Evolutionary conservation across 2,888 invertebrate genomes (phyloP).

Genomic region (Hirtodrosophila duncani): DNA sequence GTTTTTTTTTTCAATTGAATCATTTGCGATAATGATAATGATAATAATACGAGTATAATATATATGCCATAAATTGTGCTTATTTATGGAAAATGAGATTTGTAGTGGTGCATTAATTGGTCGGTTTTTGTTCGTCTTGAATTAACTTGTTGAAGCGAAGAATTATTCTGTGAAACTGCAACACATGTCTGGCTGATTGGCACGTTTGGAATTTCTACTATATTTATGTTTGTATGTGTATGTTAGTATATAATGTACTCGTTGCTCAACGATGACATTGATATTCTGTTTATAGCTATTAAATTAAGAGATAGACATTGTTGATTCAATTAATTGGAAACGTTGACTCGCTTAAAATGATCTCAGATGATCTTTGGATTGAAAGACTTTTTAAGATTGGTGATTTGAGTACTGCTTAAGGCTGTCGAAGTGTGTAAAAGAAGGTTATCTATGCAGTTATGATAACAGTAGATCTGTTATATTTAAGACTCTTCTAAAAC

Average conservation of each 20-base stretch:
- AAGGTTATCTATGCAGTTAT: too few relatives aligned
- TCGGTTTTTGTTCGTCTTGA: constrained; percentile 8
- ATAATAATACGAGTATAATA: constrained; percentile 44
- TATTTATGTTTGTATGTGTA: constrained; percentile 4
- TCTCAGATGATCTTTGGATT: constrained; percentile 21
- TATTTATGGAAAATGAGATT: constrained; percentile 57
- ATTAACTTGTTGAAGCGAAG: too few relatives aligned
- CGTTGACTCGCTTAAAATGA: constrained; percentile 25
- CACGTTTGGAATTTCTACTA: constrained; percentile 46
- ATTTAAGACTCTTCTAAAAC: too few relatives aligned
- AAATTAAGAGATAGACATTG: neutral
- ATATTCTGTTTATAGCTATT: constrained; percentile 23
- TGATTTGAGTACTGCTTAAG: too few relatives aligned
- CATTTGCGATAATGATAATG: constrained; percentile 57
- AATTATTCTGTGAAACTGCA: constrained; percentile 1
- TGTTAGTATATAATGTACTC: too few relatives aligned
- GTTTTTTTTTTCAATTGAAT: constrained; percentile 14
- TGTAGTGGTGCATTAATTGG: constrained; percentile 48
- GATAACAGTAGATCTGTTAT: too few relatives aligned
- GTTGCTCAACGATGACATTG: constrained; percentile 52
- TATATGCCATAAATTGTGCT: constrained; percentile 50
- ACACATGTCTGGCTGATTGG: constrained; percentile 27
- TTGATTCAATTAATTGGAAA: constrained; percentile 35
- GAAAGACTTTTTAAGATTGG: neutral
- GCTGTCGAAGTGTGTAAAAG: too few relatives aligned